These are phyloP conservation scores for Lonchura striata DNA, from an alignment of 2,113 vertebrate species.

Conservation along the genomic window DNA sequence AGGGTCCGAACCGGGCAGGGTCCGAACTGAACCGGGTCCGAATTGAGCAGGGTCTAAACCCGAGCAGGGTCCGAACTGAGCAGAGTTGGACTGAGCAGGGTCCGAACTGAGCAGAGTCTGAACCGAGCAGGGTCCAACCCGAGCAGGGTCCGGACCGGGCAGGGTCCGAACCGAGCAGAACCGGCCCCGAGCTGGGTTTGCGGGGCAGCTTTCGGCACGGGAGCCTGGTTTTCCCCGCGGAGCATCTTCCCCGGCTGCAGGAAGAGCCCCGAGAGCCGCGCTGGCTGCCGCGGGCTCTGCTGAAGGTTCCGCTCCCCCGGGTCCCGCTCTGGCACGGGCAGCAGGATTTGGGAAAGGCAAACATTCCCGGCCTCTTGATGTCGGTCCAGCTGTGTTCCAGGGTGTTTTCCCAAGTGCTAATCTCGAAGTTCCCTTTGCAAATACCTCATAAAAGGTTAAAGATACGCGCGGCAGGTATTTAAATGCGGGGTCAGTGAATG, in stretches of 20 bases:
- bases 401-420: not conserved
- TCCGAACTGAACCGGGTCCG: not conserved
- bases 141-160: not conserved
- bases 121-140: too few relatives aligned
- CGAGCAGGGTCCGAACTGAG: too few relatives aligned
- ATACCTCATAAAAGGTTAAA: not conserved
- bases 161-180: not conserved
- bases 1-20: too few relatives aligned
- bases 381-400: not conserved
- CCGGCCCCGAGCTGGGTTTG: not conserved
- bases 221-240: not conserved
- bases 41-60: not conserved
- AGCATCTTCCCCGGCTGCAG: fast-evolving
- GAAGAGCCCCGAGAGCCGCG: fast-evolving
- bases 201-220: fast-evolving
- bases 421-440: not conserved
- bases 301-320: fast-evolving
- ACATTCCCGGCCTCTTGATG: not conserved
- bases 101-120: too few relatives aligned
- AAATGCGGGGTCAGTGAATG: not conserved
- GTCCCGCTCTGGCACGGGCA: fast-evolving
- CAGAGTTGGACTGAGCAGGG: too few relatives aligned
- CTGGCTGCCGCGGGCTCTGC: fast-evolving
- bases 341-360: not conserved
- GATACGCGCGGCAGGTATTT: fast-evolving